Percentiles rank a stretch among this genome's conserved stretches.
Evolutionary conservation across 2,797 vertebrate genomes (phyloP).

Genomic region (Notamacropus eugenii): DNA sequence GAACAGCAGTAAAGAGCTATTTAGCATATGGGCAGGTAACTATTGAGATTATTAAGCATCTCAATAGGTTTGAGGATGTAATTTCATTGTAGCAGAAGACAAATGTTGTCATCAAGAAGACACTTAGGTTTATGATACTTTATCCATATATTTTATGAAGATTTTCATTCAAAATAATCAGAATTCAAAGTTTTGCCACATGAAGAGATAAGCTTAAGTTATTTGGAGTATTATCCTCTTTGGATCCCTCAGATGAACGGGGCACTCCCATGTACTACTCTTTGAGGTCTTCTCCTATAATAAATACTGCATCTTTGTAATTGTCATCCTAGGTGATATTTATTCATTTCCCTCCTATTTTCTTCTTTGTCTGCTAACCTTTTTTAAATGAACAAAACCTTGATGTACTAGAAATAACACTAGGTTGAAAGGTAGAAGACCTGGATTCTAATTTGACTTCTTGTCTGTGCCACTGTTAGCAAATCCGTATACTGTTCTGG

Average conservation of each 20-base stretch:
- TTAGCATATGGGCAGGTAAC: background rate
- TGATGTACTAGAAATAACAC: background rate
- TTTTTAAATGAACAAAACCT: background rate
- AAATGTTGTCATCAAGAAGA: background rate
- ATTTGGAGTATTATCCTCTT: background rate
- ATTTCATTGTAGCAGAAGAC: background rate
- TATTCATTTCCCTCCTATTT: background rate
- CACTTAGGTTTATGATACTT: background rate
- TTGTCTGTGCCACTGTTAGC: background rate
- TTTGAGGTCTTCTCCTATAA: background rate
- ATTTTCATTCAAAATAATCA: background rate
- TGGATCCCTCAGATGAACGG: background rate
- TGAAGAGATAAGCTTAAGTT: background rate
- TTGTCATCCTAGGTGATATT: background rate
- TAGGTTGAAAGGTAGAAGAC: background rate
- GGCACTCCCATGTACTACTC: background rate
- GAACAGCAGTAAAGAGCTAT: background rate
- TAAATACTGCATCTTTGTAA: background rate
- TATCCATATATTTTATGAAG: background rate
- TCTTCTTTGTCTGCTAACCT: background rate
- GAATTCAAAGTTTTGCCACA: background rate
- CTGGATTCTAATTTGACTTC: background rate
- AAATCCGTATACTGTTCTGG: background rate
- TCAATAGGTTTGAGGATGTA: background rate
- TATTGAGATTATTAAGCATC: background rate